Percentiles rank a stretch among this genome's conserved stretches.
Conservation (phyloP, 2,113 vertebrate genomes). For the Podarcis cretensis region DNA sequence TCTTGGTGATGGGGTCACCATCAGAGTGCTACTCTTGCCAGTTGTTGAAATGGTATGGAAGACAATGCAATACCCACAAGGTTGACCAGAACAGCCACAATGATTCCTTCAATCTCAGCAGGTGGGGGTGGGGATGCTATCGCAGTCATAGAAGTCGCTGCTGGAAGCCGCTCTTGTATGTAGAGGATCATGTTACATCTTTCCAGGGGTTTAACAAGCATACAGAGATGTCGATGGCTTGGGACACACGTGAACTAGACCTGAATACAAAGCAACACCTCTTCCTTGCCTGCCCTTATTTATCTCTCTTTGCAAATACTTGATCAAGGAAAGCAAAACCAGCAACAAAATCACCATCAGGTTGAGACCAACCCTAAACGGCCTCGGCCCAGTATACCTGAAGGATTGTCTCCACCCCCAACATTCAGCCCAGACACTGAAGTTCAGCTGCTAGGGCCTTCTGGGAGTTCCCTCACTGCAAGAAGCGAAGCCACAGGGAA, state of each 20-base stretch:
- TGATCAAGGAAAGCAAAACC: background rate
- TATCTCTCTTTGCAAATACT: background rate
- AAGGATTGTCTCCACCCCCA: no score
- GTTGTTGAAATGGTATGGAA: background rate
- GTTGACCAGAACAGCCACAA: background rate
- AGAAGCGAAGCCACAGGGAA: no score
- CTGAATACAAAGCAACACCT: no score
- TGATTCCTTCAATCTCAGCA: background rate
- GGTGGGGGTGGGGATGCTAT: background rate
- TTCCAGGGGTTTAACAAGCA: background rate
- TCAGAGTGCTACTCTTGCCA: no score
- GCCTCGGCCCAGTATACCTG: no score
- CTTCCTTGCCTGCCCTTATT: background rate
- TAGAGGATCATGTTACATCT: background rate
- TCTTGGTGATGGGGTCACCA: no score
- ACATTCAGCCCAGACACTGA: no score
- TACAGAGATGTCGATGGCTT: background rate
- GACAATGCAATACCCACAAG: background rate
- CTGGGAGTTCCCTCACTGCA: no score
- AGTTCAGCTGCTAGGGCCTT: no score
- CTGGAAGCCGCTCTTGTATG: background rate
- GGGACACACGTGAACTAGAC: no score
- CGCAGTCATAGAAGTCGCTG: background rate
- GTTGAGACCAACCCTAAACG: no score
- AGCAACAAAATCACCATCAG: no score